Evolutionary conservation across 2,888 invertebrate species (phyloP), one percentile per base, ranked within the genome.

Genomic region (Molanna angustata): DNA sequence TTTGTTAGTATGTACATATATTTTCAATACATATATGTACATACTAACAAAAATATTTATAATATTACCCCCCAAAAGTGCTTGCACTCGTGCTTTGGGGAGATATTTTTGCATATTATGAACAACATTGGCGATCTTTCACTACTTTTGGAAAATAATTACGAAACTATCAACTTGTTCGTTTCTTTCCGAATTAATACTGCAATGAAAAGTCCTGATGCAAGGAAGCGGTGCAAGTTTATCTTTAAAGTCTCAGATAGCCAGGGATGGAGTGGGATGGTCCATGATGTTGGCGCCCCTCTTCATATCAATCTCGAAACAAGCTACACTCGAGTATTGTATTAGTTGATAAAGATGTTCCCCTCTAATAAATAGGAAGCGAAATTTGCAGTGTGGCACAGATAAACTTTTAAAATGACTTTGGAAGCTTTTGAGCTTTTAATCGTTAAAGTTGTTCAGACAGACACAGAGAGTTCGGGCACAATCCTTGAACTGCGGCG

Each of bases 351-450:
- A 75, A 74, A 73, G 69, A 67, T 69, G 67, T 61, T 51, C 31
- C 47, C 42, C 42, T 22, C n/a, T n/a, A n/a, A n/a, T n/a, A 21
- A 4, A 41, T 19, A 45, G 31, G 39, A 44, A 31, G 49, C 17
- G 39, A 37, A 48, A 51, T 47, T 44, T 54, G 57, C 57, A 57
- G 32, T 65, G 64, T 62, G 73, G 72, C 76, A 70, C 73, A 76
- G 77, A 77, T 77, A 77, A 77, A 77, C 77, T 77, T 77, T 77
- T 76, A 76, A 77, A 77, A 77, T 77, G 77, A 77, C 77, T 77
- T 77, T 75, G 74, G 77, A 76, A 76, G 76, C 77, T 76, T 76
- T 77, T 76, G 77, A 77, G 77, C 77, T 76, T 77, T 77, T 77
- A 77, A 77, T 77, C 77, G 77, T 76, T 74, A 75, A 77, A 77